Percentiles rank a stretch among this genome's conserved stretches.
Evolutionary conservation across 2,797 vertebrate genomes (phyloP).

Genomic region (Siniperca obscura): DNA sequence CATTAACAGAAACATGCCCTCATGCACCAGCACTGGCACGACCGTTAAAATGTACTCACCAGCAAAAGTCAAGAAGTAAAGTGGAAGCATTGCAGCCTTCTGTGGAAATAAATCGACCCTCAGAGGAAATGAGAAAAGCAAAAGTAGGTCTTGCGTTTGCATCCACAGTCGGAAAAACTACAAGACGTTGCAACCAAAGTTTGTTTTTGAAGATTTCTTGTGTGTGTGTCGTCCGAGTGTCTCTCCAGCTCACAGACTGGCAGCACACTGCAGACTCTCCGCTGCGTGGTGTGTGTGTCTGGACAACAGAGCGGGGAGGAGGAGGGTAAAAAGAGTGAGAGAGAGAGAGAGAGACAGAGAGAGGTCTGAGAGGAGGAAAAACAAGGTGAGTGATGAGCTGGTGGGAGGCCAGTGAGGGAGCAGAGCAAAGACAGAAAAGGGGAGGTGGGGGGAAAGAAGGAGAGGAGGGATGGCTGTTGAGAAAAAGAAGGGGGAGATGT

Average conservation of each 20-base stretch:
- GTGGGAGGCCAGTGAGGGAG: slow-evolving; percentile 22
- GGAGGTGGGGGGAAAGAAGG: background rate
- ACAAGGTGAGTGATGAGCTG: slow-evolving; percentile 53
- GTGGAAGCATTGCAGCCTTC: slow-evolving; percentile 64
- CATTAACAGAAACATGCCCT: slow-evolving; percentile 55
- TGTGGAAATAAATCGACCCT: background rate
- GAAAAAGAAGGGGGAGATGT: background rate
- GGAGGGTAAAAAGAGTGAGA: background rate
- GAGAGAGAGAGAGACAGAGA: slow-evolving; percentile 19
- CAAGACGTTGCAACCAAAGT: slow-evolving; percentile 23
- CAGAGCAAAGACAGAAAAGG: background rate
- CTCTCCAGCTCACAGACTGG: slow-evolving; percentile 75
- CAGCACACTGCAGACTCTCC: slow-evolving; percentile 69
- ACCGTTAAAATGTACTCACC: slow-evolving; percentile 69
- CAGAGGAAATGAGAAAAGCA: slow-evolving; percentile 17
- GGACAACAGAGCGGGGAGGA: slow-evolving; percentile 30
- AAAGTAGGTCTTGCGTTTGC: slow-evolving; percentile 6
- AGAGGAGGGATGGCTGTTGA: background rate
- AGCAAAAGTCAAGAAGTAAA: slow-evolving; percentile 71
- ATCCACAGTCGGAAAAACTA: slow-evolving; percentile 17
- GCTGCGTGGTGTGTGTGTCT: slow-evolving; percentile 31
- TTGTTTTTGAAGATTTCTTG: slow-evolving; percentile 30
- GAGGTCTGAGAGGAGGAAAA: slow-evolving; percentile 26
- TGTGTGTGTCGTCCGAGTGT: slow-evolving; percentile 59
- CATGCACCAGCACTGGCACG: slow-evolving; percentile 46